Percentiles rank a stretch among this genome's conserved stretches.
These are phyloP conservation scores for Samia ricini DNA, from an alignment of 1,140 invertebrate genomes.

Conservation along the genomic window DNA sequence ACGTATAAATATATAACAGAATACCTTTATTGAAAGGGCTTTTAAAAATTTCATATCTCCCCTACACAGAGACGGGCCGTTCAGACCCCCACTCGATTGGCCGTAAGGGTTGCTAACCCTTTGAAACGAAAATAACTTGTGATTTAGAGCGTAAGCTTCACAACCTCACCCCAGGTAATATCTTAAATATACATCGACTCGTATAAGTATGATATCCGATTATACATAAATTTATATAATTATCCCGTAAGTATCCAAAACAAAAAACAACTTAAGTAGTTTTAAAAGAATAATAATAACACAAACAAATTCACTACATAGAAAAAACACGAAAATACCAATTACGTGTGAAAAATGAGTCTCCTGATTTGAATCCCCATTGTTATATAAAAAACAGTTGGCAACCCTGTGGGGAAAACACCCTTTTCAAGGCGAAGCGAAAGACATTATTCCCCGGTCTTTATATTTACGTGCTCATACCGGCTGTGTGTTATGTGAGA, in stretches of 20 bases:
- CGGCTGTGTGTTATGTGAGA: neutral
- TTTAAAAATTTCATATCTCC: constrained; percentile 17
- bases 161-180: neutral
- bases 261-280: no score
- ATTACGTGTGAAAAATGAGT: neutral
- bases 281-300: no score
- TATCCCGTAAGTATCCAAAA: no score
- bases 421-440: constrained; percentile 7
- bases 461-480: neutral
- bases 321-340: neutral
- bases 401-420: neutral
- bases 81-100: neutral
- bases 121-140: neutral
- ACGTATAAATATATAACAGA: neutral
- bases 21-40: constrained; percentile 13
- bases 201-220: no score
- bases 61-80: constrained; percentile 1
- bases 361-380: neutral
- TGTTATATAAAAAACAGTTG: neutral
- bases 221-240: no score
- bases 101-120: neutral
- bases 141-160: neutral
- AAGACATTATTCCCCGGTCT: constrained; percentile 13
- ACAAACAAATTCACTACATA: no score
- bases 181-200: neutral